phyloP scores from a whole-genome alignment of 2,797 vertebrate species.

The Decapterus maruadsi region DNA sequence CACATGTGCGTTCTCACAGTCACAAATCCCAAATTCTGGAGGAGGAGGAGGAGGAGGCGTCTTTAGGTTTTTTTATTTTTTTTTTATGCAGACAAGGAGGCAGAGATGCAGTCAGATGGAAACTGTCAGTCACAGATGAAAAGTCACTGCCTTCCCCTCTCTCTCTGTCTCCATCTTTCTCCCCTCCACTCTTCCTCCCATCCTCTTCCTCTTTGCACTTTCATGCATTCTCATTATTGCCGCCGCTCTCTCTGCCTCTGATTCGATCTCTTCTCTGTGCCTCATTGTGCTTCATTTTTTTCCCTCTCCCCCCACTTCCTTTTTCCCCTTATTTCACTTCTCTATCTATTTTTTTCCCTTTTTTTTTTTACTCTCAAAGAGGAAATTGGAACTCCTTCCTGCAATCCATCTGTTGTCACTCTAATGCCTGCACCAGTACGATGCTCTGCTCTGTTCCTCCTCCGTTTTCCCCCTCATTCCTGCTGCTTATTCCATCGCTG shows the following conservation, averaged over 20 bases:
- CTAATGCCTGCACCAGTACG: slow-evolving; percentile 66
- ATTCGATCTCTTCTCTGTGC: slow-evolving; percentile 70
- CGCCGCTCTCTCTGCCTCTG: slow-evolving; percentile 67
- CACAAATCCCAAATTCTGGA: slow-evolving; percentile 57
- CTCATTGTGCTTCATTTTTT: slow-evolving; percentile 72
- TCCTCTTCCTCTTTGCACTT: slow-evolving; percentile 63
- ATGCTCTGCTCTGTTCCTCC: slow-evolving; percentile 33
- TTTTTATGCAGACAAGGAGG: slow-evolving; percentile 69
- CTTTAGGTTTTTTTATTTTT: slow-evolving; percentile 57
- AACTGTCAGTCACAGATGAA: slow-evolving; percentile 83
- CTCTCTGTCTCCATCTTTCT: slow-evolving; percentile 34
- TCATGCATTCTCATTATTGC: slow-evolving; percentile 76
- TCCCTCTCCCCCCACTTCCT: slow-evolving; percentile 19
- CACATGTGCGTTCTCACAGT: slow-evolving; percentile 29
- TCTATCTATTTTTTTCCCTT: slow-evolving; percentile 47
- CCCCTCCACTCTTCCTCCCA: slow-evolving; percentile 31
- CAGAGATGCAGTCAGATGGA: slow-evolving; percentile 78
- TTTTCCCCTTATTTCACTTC: slow-evolving; percentile 64
- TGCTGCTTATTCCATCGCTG: slow-evolving; percentile 48
- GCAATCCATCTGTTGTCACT: slow-evolving; percentile 77
- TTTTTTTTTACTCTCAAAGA: slow-evolving; percentile 58
- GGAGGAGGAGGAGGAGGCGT: slow-evolving; percentile 39
- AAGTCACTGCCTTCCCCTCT: slow-evolving; percentile 71
- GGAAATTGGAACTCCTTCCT: slow-evolving; percentile 77
- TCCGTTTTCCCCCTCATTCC: slow-evolving; percentile 34